Evolutionary conservation across 2,113 vertebrate species (phyloP).

Genomic region (Gadus chalcogrammus): DNA sequence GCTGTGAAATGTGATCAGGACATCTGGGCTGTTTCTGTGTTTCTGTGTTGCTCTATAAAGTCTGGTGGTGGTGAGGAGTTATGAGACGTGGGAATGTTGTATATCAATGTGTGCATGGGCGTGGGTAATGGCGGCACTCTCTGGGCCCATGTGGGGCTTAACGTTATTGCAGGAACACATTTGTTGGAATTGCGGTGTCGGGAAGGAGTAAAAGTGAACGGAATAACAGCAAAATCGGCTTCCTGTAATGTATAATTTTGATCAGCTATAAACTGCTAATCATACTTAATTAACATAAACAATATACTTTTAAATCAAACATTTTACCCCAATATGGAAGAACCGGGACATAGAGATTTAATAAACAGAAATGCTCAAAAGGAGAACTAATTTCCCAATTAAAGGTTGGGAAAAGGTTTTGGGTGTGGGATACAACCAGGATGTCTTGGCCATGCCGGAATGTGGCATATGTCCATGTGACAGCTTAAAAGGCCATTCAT

Average conservation of each 20-base stretch:
- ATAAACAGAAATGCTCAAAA: too few relatives aligned
- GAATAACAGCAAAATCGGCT: too few relatives aligned
- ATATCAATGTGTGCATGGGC: neutral
- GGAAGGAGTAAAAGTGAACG: too few relatives aligned
- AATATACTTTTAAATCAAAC: too few relatives aligned
- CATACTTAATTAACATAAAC: too few relatives aligned
- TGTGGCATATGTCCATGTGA: conserved; percentile 38
- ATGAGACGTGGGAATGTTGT: conserved; percentile 12
- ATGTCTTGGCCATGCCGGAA: conserved; percentile 28
- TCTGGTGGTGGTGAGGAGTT: conserved; percentile 10
- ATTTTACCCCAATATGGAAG: too few relatives aligned
- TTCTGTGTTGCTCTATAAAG: conserved; percentile 29
- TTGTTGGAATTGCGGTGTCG: too few relatives aligned
- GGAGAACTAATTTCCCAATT: too few relatives aligned
- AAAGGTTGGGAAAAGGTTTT: neutral
- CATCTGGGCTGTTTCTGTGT: conserved; percentile 64
- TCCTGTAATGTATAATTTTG: too few relatives aligned
- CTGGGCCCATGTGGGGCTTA: neutral
- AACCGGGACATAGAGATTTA: too few relatives aligned
- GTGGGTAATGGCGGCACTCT: conserved; percentile 7
- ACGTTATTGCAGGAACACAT: neutral
- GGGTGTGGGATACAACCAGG: conserved; percentile 24
- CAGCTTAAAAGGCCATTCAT: conserved; percentile 34
- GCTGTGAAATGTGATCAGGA: conserved; percentile 62
- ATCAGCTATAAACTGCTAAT: too few relatives aligned